phyloP scores from a whole-genome alignment of 2,797 vertebrate genomes.

The Peromyscus attwateri region DNA sequence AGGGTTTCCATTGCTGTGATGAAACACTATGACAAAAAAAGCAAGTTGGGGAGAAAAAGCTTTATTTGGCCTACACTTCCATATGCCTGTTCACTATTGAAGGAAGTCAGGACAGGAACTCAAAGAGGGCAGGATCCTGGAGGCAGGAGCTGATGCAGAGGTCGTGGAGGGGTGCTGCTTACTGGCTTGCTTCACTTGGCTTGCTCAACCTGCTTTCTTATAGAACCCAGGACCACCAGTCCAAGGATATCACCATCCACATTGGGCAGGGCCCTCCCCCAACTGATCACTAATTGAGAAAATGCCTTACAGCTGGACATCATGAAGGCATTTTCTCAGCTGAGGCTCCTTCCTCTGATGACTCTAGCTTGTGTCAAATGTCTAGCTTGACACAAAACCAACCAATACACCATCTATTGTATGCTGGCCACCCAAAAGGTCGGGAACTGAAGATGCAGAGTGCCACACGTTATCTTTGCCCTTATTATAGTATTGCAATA shows the following conservation, averaged over 20 bases:
- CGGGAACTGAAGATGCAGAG: not conserved
- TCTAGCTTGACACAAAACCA: not conserved
- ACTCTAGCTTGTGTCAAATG: not conserved
- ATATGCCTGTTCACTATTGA: not conserved
- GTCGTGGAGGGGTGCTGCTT: not conserved
- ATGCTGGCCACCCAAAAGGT: not conserved
- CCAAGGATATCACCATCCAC: not conserved
- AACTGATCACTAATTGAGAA: not conserved
- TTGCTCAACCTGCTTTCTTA: not conserved
- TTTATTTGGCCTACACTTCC: not conserved
- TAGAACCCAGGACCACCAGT: not conserved
- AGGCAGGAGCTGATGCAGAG: not conserved
- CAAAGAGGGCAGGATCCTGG: not conserved
- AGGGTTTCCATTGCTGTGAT: not conserved
- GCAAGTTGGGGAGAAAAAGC: not conserved
- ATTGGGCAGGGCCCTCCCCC: not conserved
- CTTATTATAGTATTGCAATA: not conserved
- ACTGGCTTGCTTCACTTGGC: not conserved
- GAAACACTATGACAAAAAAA: not conserved
- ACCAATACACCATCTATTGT: not conserved
- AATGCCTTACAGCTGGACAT: not conserved
- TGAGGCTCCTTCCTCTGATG: not conserved
- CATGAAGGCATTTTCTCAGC: not conserved
- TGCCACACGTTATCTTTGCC: rapidly evolving
- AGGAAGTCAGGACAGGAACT: not conserved